A percentile compares a stretch with the other conserved stretches of the same genome.
Conservation (phyloP, 2,888 invertebrate species). For the Mylabris sibirica region DNA sequence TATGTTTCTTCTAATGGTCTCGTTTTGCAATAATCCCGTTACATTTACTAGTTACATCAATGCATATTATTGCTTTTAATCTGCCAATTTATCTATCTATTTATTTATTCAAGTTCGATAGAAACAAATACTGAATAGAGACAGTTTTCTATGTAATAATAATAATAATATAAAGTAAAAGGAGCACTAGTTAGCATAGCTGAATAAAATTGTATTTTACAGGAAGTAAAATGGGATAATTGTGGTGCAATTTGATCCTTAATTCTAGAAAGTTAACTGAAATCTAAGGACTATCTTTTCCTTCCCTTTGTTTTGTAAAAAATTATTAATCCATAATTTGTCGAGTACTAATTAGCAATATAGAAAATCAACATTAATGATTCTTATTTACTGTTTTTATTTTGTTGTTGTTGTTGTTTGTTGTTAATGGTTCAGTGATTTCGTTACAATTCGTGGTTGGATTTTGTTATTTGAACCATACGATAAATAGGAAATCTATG, state of each 20-base stretch:
- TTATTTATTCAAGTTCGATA: neutral
- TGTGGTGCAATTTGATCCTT: neutral
- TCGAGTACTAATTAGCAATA: neutral
- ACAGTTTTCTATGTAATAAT: neutral
- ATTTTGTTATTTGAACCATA: neutral
- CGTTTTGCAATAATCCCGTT: neutral
- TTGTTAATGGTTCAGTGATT: neutral
- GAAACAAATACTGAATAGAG: neutral
- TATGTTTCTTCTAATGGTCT: neutral
- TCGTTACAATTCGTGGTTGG: neutral
- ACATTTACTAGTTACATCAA: neutral
- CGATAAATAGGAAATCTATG: neutral
- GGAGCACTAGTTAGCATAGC: neutral
- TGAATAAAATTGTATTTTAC: slow-evolving; percentile 6
- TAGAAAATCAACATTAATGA: neutral
- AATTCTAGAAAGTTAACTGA: neutral
- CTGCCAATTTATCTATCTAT: neutral
- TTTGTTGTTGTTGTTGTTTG: neutral
- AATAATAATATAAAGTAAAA: neutral
- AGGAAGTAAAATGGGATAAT: slow-evolving; percentile 7
- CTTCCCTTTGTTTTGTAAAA: neutral
- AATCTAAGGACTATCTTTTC: neutral
- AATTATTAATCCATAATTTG: neutral
- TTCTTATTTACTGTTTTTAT: neutral
- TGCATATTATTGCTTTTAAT: neutral